Percentiles rank a stretch among this genome's conserved stretches.
phyloP scores from a whole-genome alignment of 2,888 invertebrate genomes.

The Heterodera filipjevi region DNA sequence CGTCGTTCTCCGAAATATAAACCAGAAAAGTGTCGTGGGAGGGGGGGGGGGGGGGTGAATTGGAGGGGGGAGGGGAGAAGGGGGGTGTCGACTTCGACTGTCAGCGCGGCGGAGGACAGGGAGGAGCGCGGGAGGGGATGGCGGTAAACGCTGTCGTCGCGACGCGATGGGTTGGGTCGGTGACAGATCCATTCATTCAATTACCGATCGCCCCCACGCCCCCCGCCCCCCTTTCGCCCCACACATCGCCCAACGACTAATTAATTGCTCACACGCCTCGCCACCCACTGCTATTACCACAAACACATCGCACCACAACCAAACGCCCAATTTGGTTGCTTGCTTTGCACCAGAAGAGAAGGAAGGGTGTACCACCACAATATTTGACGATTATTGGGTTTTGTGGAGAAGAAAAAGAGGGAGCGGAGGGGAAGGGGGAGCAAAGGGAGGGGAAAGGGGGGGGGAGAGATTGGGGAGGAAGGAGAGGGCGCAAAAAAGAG shows the following conservation, averaged over 20 bases:
- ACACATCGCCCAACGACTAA: neutral
- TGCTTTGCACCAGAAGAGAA: constrained; percentile 7
- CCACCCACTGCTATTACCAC: constrained; percentile 5
- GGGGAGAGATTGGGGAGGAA: too few relatives aligned
- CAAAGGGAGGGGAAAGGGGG: too few relatives aligned
- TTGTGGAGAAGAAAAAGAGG: neutral
- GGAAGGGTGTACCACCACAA: neutral
- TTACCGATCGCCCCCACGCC: neutral
- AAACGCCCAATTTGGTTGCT: constrained; percentile 8
- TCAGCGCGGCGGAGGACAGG: too few relatives aligned
- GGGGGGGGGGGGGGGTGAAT: too few relatives aligned
- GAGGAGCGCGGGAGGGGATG: neutral
- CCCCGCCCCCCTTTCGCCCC: neutral
- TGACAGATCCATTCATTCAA: constrained; percentile 6
- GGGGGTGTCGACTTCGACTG: too few relatives aligned
- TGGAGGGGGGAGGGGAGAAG: too few relatives aligned
- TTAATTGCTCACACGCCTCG: constrained; percentile 10
- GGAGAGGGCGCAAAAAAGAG: too few relatives aligned
- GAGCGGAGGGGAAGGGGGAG: too few relatives aligned
- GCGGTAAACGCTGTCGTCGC: neutral
- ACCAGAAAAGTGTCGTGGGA: neutral
- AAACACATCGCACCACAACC: neutral
- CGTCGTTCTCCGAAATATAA: neutral
- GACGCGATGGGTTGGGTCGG: neutral
- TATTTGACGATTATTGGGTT: neutral